These are phyloP conservation scores for Engystomops pustulosus DNA, from an alignment of 2,113 vertebrate genomes.

Conservation along the genomic window DNA sequence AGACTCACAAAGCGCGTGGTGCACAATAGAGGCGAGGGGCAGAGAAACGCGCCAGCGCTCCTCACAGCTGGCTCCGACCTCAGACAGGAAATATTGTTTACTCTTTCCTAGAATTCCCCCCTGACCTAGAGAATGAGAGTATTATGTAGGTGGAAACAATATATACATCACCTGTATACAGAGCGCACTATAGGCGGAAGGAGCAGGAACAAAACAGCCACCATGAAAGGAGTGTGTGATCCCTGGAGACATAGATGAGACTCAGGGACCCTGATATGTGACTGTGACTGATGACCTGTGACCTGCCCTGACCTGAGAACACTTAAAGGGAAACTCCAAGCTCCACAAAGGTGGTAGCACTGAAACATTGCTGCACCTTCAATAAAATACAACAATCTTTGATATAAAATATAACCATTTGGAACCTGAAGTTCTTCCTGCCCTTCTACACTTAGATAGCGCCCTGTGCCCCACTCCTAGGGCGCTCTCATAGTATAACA, in stretches of 20 bases:
- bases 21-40: slow-evolving; percentile 28
- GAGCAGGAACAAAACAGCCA: background rate
- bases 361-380: too few species aligned
- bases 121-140: slow-evolving; percentile 5
- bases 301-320: background rate
- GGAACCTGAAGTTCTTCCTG: too few species aligned
- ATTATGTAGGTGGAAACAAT: slow-evolving; percentile 46
- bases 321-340: background rate
- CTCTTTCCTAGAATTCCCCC: slow-evolving; percentile 19
- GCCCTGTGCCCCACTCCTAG: too few species aligned
- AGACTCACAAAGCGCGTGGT: background rate
- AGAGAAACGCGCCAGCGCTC: background rate
- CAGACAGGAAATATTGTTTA: slow-evolving; percentile 52
- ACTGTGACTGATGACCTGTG: background rate
- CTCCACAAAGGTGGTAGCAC: too few species aligned
- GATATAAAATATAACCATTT: too few species aligned
- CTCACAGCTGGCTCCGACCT: background rate
- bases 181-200: slow-evolving; percentile 19
- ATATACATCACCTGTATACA: slow-evolving; percentile 42
- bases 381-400: too few species aligned
- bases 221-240: background rate
- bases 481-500: too few species aligned
- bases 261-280: background rate
- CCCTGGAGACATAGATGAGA: background rate
- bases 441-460: too few species aligned